These are phyloP conservation scores for Rhabditophanes sp. DNA, from an alignment of 2,888 invertebrate species.

Conservation along the genomic window DNA sequence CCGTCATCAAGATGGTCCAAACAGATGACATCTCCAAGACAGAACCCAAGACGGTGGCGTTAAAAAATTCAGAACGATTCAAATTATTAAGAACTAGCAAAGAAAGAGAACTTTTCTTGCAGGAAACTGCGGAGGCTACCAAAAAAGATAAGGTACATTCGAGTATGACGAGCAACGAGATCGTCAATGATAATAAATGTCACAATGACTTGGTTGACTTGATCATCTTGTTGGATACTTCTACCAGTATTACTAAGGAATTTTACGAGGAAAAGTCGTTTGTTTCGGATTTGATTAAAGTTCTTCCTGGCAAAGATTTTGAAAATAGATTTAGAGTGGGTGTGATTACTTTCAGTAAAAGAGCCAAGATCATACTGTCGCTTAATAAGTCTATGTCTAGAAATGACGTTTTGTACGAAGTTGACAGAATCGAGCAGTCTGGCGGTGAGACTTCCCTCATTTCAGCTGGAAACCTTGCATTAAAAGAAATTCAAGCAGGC, in stretches of 20 bases:
- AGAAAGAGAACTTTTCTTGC: too few relatives aligned
- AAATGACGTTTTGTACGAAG: conserved; percentile 18
- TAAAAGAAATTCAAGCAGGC: not conserved
- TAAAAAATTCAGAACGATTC: too few relatives aligned
- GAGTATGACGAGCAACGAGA: too few relatives aligned
- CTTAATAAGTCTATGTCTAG: conserved; percentile 8
- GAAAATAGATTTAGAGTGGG: conserved; percentile 15
- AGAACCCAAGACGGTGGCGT: too few relatives aligned
- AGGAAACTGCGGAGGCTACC: too few relatives aligned
- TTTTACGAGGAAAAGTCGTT: conserved; percentile 20
- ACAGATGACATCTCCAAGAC: too few relatives aligned
- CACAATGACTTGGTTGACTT: conserved; percentile 22
- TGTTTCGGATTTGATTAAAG: conserved; percentile 18
- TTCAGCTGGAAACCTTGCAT: not conserved
- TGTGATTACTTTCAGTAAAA: conserved; percentile 12
- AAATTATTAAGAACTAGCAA: too few relatives aligned
- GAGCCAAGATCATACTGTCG: conserved; percentile 9
- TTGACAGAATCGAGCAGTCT: conserved; percentile 8
- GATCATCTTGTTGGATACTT: conserved; percentile 23
- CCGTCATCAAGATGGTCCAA: too few relatives aligned
- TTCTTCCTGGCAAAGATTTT: conserved; percentile 19
- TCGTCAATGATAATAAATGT: too few relatives aligned
- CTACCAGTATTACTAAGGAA: conserved; percentile 14
- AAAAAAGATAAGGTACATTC: too few relatives aligned
- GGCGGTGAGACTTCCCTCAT: not conserved